These are phyloP conservation scores for Oncorhynchus nerka DNA, from an alignment of 2,113 vertebrate species.

Conservation along the genomic window DNA sequence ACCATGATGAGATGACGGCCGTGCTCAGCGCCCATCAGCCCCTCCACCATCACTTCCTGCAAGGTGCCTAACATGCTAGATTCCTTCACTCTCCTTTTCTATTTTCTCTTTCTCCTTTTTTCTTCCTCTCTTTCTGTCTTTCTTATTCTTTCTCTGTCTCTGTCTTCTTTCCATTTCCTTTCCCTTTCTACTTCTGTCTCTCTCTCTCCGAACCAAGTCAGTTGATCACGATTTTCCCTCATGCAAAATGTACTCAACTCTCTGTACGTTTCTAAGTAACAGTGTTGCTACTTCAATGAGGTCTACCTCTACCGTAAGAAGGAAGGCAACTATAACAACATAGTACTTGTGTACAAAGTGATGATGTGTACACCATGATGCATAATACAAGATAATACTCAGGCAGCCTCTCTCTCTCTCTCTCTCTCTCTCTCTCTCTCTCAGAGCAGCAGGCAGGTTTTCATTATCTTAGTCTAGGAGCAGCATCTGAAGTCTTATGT, in stretches of 20 bases:
- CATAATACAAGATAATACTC: no score
- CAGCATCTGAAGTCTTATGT: neutral
- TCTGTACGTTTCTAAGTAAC: no score
- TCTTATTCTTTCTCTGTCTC: neutral
- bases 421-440: neutral
- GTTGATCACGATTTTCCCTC: no score
- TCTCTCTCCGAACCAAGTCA: neutral
- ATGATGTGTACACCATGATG: no score
- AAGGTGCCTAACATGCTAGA: conserved; percentile 71
- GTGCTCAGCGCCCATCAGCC: conserved; percentile 86
- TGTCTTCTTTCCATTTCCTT: neutral
- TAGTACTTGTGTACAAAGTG: no score
- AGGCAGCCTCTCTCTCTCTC: neutral
- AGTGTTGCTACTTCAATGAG: no score
- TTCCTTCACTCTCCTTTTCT: neutral
- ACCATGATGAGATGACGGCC: conserved; percentile 93
- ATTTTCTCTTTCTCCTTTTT: neutral
- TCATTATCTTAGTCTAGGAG: conserved; percentile 4
- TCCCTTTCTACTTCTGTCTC: neutral
- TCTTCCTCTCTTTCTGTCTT: neutral
- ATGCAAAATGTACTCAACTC: no score
- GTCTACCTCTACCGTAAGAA: no score
- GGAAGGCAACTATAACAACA: no score
- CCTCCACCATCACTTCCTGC: conserved; percentile 82
- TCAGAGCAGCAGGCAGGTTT: neutral